A percentile compares a stretch with the other conserved stretches of the same genome.
These are phyloP conservation scores for Salminus brasiliensis DNA, from an alignment of 2,113 vertebrate genomes.

Conservation along the genomic window DNA sequence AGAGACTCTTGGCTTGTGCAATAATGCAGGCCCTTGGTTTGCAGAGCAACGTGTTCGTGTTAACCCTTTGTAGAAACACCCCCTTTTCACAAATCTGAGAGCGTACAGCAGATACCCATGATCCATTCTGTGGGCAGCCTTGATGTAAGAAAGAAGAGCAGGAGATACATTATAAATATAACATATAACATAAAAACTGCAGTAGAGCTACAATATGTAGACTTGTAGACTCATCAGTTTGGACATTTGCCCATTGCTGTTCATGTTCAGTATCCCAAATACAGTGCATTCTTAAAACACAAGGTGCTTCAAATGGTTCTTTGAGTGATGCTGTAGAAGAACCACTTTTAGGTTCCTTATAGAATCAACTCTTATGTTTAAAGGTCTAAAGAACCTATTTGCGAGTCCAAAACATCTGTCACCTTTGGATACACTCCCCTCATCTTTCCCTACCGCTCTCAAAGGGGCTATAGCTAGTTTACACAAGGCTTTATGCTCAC, in stretches of 20 bases:
- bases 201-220: background rate
- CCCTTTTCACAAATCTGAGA: background rate
- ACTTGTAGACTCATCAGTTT: background rate
- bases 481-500: too few species aligned
- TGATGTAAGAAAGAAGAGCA: background rate
- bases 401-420: too few species aligned
- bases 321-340: too few species aligned
- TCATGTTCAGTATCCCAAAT: too few species aligned
- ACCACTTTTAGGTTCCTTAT: too few species aligned
- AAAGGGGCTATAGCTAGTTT: too few species aligned
- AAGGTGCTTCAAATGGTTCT: too few species aligned
- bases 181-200: background rate
- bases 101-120: background rate
- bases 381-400: too few species aligned
- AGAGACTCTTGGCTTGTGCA: conserved; percentile 5
- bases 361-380: too few species aligned
- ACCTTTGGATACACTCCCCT: too few species aligned
- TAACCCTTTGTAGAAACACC: background rate
- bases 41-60: background rate
- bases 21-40: background rate
- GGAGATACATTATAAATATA: background rate
- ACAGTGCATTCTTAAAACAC: too few species aligned
- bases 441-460: too few species aligned
- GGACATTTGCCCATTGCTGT: background rate
- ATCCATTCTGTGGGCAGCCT: background rate